A percentile compares a stretch with the other conserved stretches of the same genome.
Conservation (phyloP, 2,888 invertebrate species). For the Microplitis manilae region DNA sequence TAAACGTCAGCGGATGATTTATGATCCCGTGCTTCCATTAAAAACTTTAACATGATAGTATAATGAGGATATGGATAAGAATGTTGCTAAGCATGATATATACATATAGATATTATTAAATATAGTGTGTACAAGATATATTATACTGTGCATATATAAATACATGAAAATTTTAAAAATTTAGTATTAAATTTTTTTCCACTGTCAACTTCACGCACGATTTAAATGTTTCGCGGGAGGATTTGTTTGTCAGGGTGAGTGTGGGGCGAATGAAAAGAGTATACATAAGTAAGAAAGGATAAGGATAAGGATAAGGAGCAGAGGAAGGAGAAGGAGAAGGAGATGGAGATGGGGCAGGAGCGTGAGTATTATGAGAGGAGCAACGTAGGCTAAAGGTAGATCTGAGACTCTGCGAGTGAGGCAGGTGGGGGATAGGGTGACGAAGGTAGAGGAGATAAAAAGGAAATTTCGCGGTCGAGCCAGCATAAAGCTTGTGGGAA, state of each 20-base stretch:
- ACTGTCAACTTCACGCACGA: conserved; percentile 24
- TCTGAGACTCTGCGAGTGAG: neutral
- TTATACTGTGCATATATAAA: too few relatives aligned
- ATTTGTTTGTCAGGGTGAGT: conserved; percentile 24
- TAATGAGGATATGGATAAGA: conserved; percentile 8
- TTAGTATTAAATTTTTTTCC: neutral
- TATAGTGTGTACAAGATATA: neutral
- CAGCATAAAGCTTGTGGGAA: conserved; percentile 32
- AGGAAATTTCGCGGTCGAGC: conserved; percentile 36
- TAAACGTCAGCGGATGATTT: conserved; percentile 13
- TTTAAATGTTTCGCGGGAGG: conserved; percentile 27
- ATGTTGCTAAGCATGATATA: neutral
- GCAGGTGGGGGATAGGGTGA: neutral
- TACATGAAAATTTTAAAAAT: too few relatives aligned
- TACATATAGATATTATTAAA: neutral
- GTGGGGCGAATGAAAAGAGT: conserved; percentile 18
- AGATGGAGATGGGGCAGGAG: neutral
- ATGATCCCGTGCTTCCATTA: conserved; percentile 4
- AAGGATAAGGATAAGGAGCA: neutral
- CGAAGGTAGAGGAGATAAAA: conserved; percentile 25
- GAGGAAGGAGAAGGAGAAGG: conserved; percentile 8
- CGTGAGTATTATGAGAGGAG: neutral
- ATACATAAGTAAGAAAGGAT: conserved; percentile 11
- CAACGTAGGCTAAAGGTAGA: neutral
- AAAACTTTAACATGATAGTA: conserved; percentile 8